phyloP scores from a whole-genome alignment of 2,797 vertebrate species.

The Yasuhikotakia modesta region DNA sequence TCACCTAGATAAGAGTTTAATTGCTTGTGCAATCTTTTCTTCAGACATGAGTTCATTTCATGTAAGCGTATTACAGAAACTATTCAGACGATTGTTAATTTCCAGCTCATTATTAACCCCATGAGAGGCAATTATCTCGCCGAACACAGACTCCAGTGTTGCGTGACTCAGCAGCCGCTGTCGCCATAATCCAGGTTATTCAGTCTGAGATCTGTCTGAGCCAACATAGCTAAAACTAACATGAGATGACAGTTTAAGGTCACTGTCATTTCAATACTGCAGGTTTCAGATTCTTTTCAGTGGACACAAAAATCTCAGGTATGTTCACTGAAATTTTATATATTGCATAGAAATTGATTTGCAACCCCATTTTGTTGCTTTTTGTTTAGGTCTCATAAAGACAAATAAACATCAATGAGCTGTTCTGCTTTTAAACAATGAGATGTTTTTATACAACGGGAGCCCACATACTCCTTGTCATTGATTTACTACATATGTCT shows the following conservation, averaged over 20 bases:
- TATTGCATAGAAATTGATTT: neutral
- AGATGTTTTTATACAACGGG: conserved; percentile 16
- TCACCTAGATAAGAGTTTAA: conserved; percentile 45
- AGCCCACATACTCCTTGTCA: conserved; percentile 73
- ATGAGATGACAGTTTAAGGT: conserved; percentile 64
- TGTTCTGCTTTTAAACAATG: conserved; percentile 24
- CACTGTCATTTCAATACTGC: conserved; percentile 54
- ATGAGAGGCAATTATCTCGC: conserved; percentile 49
- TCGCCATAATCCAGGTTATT: conserved; percentile 66
- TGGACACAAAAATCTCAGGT: no score
- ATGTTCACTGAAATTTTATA: no score
- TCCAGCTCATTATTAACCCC: conserved; percentile 48
- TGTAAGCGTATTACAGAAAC: conserved; percentile 9
- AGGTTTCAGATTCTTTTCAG: conserved; percentile 43
- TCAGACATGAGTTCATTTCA: conserved; percentile 15
- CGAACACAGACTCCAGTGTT: conserved; percentile 53
- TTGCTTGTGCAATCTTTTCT: conserved; percentile 12
- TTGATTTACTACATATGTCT: conserved; percentile 72
- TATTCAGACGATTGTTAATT: conserved; percentile 38
- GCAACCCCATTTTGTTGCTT: neutral
- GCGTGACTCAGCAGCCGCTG: conserved; percentile 67
- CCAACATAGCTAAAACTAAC: conserved; percentile 58
- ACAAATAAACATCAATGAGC: no score
- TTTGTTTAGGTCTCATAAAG: neutral
- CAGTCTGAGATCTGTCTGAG: no score